A percentile compares a stretch with the other conserved stretches of the same genome.
Conservation (phyloP, 2,888 invertebrate genomes). For the Tanytarsus gracilentus region DNA sequence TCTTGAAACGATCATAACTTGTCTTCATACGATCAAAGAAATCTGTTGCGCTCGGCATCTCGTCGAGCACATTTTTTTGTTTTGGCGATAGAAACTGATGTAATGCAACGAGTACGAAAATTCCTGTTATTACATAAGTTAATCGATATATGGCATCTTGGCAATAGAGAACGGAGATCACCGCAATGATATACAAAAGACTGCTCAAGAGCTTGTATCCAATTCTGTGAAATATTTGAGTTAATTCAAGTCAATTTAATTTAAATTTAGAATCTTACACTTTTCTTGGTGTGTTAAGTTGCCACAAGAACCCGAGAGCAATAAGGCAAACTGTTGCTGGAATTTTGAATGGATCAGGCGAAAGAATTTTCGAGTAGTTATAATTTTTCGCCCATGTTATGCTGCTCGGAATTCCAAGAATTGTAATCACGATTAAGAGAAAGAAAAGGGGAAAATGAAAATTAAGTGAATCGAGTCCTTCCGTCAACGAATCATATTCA, state of each 20-base stretch:
- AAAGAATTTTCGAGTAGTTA: slow-evolving; percentile 43
- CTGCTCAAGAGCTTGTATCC: slow-evolving; percentile 33
- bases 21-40: slow-evolving; percentile 14
- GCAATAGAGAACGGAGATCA: slow-evolving; percentile 50
- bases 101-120: slow-evolving; percentile 48
- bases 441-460: slow-evolving; percentile 66
- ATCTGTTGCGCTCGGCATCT: not conserved
- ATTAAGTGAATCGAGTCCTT: slow-evolving; percentile 49
- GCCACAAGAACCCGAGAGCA: slow-evolving; percentile 57
- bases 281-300: slow-evolving; percentile 55
- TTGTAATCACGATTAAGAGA: slow-evolving; percentile 54
- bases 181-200: slow-evolving; percentile 48
- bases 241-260: not conserved
- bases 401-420: slow-evolving; percentile 62
- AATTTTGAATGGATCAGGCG: slow-evolving; percentile 54
- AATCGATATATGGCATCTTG: slow-evolving; percentile 53
- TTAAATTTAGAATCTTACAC: slow-evolving; percentile 47
- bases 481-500: slow-evolving; percentile 34
- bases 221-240: slow-evolving; percentile 30
- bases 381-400: slow-evolving; percentile 75
- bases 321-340: slow-evolving; percentile 50
- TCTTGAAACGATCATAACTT: slow-evolving; percentile 16
- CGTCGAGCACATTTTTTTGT: slow-evolving; percentile 31
- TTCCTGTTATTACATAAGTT: slow-evolving; percentile 50
- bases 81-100: slow-evolving; percentile 48